Conservation (phyloP, 1,140 invertebrate genomes). For the Orchesella cincta region DNA sequence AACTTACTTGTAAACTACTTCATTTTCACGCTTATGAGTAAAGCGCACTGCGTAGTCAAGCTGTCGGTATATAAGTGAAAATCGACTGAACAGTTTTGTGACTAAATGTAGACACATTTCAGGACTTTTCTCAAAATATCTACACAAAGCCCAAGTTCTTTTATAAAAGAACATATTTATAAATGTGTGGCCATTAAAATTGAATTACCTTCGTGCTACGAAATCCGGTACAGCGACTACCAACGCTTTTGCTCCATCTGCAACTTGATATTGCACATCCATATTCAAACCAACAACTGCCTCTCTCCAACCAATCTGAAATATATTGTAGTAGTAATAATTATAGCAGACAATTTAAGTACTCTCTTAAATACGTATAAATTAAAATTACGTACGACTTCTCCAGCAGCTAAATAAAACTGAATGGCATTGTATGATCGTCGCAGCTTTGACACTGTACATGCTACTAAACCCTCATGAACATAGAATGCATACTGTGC, state of each 20-base stretch:
- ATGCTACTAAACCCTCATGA: background rate
- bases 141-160: too few relatives aligned
- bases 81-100: background rate
- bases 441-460: conserved; percentile 3
- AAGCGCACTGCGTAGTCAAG: background rate
- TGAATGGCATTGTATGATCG: background rate
- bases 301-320: background rate
- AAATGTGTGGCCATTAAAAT: too few relatives aligned
- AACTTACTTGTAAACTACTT: conserved; percentile 2
- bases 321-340: too few relatives aligned
- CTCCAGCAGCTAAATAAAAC: background rate
- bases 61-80: background rate
- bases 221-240: background rate
- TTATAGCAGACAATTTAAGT: too few relatives aligned
- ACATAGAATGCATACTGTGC: background rate
- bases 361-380: too few relatives aligned
- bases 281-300: background rate
- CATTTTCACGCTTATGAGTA: background rate
- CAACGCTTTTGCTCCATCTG: conserved; percentile 9
- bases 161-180: too few relatives aligned
- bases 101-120: background rate
- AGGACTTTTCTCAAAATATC: background rate
- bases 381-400: background rate
- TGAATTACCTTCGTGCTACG: background rate
- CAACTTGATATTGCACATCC: conserved; percentile 4